Conservation (phyloP, 1,140 invertebrate genomes). For the Chionoecetes opilio region DNA sequence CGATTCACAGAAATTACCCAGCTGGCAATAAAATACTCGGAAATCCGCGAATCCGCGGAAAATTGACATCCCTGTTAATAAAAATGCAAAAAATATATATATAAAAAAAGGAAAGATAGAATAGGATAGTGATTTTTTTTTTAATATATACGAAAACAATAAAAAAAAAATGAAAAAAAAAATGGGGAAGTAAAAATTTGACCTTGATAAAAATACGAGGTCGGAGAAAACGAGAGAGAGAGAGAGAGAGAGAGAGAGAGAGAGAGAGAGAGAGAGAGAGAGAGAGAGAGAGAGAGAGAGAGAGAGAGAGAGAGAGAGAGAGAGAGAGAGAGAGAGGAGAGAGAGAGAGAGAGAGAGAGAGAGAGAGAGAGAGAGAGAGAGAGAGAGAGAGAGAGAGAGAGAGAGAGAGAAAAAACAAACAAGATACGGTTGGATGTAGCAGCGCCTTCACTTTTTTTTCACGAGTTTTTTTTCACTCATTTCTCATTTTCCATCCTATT, state of each 20-base stretch:
- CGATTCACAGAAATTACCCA: too few relatives aligned
- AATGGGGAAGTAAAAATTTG: too few relatives aligned
- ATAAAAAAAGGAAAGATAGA: conserved; percentile 3
- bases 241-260: conserved; percentile 7
- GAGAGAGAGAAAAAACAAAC: background rate
- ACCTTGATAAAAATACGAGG: background rate
- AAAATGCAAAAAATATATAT: too few relatives aligned
- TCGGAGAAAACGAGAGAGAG: background rate
- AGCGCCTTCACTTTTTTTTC: too few relatives aligned
- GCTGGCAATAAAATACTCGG: too few relatives aligned
- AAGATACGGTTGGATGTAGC: too few relatives aligned
- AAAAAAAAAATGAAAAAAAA: background rate
- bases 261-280: conserved; percentile 40
- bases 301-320: conserved; percentile 10
- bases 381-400: background rate
- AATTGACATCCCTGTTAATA: too few relatives aligned
- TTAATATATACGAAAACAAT: background rate
- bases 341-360: background rate
- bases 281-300: conserved; percentile 17
- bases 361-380: background rate
- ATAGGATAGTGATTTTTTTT: too few relatives aligned
- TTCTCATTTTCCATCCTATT: background rate
- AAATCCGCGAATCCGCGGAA: too few relatives aligned
- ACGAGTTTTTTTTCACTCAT: too few relatives aligned
- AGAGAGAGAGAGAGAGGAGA: background rate